Percentiles rank a stretch among this genome's conserved stretches.
phyloP scores from a whole-genome alignment of 2,888 invertebrate genomes.

The Pomacea canaliculata region DNA sequence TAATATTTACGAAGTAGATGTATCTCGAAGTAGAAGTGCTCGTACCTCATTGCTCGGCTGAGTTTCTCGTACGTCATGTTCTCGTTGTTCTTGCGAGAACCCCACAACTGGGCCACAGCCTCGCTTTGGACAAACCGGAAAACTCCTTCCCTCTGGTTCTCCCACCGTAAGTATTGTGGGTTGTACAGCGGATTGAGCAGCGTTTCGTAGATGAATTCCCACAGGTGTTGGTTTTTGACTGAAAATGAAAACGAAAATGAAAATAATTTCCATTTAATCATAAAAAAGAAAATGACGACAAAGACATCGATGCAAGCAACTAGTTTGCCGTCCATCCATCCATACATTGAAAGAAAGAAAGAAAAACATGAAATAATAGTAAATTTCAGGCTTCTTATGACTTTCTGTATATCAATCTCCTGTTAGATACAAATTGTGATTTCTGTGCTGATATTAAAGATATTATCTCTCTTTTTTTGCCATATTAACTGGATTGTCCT shows the following conservation, averaged over 20 bases:
- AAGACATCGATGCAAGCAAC: too few species aligned
- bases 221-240: conserved; percentile 72
- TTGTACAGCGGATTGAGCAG: conserved; percentile 83
- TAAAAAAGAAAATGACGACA: too few species aligned
- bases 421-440: too few species aligned
- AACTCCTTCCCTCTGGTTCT: conserved; percentile 84
- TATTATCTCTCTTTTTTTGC: too few species aligned
- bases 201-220: conserved; percentile 89
- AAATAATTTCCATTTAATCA: neutral
- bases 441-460: too few species aligned
- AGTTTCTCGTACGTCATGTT: conserved; percentile 95
- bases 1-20: too few species aligned
- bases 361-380: too few species aligned
- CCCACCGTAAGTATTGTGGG: conserved; percentile 89
- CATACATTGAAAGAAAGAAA: too few species aligned
- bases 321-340: too few species aligned
- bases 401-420: too few species aligned
- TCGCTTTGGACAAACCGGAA: conserved; percentile 93
- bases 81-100: conserved; percentile 85
- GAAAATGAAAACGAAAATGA: neutral
- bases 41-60: conserved; percentile 87
- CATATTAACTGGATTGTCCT: too few species aligned
- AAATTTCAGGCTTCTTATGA: too few species aligned
- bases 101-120: conserved; percentile 89
- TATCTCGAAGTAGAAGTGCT: neutral